Evolutionary conservation across 1,140 invertebrate genomes (phyloP).

Genomic region (Drosophila rufa): DNA sequence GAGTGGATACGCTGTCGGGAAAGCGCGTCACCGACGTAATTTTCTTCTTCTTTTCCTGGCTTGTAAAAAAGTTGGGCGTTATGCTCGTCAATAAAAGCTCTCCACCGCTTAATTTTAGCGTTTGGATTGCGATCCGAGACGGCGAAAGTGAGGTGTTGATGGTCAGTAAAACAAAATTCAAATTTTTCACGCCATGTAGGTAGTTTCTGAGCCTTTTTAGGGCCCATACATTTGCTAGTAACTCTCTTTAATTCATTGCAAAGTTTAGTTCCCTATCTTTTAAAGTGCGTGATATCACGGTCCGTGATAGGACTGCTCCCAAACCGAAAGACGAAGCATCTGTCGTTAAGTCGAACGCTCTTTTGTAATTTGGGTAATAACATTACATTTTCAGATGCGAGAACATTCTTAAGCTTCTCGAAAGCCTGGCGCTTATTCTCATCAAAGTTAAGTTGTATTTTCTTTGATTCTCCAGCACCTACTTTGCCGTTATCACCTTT

Average conservation of each 20-base stretch:
- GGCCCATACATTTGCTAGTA: neutral
- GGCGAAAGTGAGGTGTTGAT: constrained; percentile 18
- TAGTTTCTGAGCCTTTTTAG: constrained; percentile 3
- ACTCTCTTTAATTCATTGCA: constrained; percentile 2
- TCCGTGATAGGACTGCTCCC: neutral
- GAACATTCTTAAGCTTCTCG: too few species aligned
- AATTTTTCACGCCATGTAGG: constrained; percentile 8
- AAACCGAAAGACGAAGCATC: too few species aligned
- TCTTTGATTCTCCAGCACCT: too few species aligned
- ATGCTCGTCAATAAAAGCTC: constrained; percentile 18
- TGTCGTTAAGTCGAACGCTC: too few species aligned
- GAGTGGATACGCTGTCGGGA: too few species aligned
- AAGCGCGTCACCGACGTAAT: constrained; percentile 5
- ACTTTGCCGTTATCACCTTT: too few species aligned
- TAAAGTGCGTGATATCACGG: neutral
- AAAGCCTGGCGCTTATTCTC: too few species aligned
- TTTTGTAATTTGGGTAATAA: too few species aligned
- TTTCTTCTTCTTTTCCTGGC: constrained; percentile 1
- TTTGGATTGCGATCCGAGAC: constrained; percentile 12
- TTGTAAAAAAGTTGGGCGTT: constrained; percentile 10
- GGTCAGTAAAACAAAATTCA: constrained; percentile 26
- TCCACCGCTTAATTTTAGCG: constrained; percentile 26
- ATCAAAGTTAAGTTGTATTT: too few species aligned
- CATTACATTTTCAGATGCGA: too few species aligned
- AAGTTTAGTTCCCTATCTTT: neutral